Base-by-base conservation (phyloP, 92 coral and sea anemone species). In the Palythoa grandiflora region DNA sequence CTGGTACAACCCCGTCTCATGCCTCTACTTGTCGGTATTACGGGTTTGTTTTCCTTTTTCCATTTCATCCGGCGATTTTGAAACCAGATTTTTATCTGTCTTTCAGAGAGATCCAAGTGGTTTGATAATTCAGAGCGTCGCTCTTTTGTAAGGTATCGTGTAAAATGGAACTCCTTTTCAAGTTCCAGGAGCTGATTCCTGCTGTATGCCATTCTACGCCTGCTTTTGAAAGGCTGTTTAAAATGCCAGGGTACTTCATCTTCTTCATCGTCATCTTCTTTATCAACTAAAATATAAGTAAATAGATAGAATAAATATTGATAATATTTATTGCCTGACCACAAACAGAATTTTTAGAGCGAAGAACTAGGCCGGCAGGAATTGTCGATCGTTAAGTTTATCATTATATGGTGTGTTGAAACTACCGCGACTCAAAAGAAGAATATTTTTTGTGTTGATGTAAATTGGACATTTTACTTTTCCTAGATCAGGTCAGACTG, bases 31-130 rank as follows among this genome's bases (percentile, higher is more conserved):
- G 99, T 97, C 1, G 99, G 99, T 36, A 97, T 97, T 11, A 97
- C 99, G 1, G 99, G 99, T 47, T 97, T 97, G 92, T 97, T 97
- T 90, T 95, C 99, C 74, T 95, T 97, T 84, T 97, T 97, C 99
- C 99, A 97, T 79, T 97, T 97, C 99, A 97, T 97, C 60, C 99
- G 93, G 44, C 99, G 98, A 88, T 97, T 97, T 76, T 97, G 99
- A 87, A 97, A 97, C 99, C 99, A 97, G 55, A 97, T 97, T 92
- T 97, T 97, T 37, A 97, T 95, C 93, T 97, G 99, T 54, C 99
- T 78, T 89, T 97, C 99, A 10, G 99, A 92, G 77, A 97, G 96
- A 51, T 94, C 90, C 70, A 97, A 79, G 93, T 91, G 93, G 71
- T 92, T 71, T 12, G 99, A 94, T 92, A 97, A 80, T 85, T 97